phyloP scores from a whole-genome alignment of 2,888 invertebrate genomes.

The Phortica okadai region DNA sequence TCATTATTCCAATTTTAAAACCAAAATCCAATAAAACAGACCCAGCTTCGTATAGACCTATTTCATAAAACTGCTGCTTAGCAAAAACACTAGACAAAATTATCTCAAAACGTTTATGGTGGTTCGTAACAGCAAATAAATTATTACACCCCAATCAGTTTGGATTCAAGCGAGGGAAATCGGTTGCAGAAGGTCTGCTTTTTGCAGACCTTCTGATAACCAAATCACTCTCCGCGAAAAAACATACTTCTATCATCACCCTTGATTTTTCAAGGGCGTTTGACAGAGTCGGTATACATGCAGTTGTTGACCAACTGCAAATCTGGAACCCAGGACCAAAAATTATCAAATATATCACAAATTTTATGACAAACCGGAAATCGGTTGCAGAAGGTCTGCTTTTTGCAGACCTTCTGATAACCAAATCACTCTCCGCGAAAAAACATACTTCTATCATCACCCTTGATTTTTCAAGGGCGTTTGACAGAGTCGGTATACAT shows the following conservation, averaged over 20 bases:
- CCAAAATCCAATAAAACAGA: conserved; percentile 7
- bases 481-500: conserved; percentile 1
- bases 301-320: neutral
- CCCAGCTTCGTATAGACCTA: neutral
- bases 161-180: neutral
- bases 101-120: neutral
- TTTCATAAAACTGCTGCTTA: conserved; percentile 9
- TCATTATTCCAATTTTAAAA: conserved; percentile 4
- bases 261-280: conserved; percentile 31
- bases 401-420: conserved; percentile 11
- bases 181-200: neutral
- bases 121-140: neutral
- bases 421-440: neutral
- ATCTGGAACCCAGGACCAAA: conserved; percentile 6
- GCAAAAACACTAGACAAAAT: conserved; percentile 19
- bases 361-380: conserved; percentile 17
- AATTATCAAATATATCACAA: neutral
- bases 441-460: conserved; percentile 15
- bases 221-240: neutral
- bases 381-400: conserved; percentile 7
- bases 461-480: conserved; percentile 30
- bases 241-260: conserved; percentile 14
- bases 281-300: neutral
- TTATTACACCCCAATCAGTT: neutral
- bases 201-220: conserved; percentile 15